Evolutionary conservation across 2,888 invertebrate genomes (phyloP).

Genomic region (Pandemis corylana): DNA sequence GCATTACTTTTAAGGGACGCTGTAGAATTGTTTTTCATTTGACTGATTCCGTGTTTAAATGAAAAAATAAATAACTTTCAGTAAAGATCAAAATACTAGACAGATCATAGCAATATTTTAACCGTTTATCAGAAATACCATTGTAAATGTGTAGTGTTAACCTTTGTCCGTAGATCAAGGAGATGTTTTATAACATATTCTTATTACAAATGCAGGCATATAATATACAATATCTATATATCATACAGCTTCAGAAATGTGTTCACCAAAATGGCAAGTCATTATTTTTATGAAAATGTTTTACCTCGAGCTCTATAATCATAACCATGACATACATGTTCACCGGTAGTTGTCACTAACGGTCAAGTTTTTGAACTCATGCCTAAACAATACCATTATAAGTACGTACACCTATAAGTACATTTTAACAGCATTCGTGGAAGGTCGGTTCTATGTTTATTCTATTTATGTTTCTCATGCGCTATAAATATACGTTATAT

Average conservation of each 20-base stretch:
- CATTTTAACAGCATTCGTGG: background rate
- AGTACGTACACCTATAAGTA: background rate
- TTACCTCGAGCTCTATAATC: background rate
- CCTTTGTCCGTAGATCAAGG: no score
- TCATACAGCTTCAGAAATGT: background rate
- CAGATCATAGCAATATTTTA: no score
- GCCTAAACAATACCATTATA: background rate
- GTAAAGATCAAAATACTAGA: no score
- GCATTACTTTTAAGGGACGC: no score
- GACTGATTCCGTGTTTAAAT: no score
- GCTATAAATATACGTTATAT: background rate
- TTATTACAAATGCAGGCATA: no score
- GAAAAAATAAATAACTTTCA: no score
- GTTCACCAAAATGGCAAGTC: background rate
- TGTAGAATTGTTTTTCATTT: no score
- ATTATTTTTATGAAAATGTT: background rate
- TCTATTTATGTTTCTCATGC: background rate
- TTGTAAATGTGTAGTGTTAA: no score
- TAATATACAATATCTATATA: background rate
- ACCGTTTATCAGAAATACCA: no score
- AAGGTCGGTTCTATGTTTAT: background rate
- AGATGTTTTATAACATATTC: no score
- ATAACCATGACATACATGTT: background rate
- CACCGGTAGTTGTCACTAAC: background rate
- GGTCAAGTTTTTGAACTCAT: conserved; percentile 2